Evolutionary conservation across 1,140 invertebrate genomes (phyloP).

Genomic region (Ips typographus): DNA sequence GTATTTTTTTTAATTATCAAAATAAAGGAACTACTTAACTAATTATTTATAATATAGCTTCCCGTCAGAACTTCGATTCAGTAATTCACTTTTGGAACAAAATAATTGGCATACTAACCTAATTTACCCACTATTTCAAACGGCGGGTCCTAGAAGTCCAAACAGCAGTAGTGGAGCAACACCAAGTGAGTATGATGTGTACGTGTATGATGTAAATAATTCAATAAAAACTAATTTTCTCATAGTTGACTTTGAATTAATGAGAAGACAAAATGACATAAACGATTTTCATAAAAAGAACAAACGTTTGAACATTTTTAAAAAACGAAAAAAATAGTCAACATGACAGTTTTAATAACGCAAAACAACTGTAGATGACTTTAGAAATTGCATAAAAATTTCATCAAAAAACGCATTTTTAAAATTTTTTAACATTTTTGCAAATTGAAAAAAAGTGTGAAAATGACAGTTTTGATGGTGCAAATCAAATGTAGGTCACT

Average conservation of each 20-base stretch:
- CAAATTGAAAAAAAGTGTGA: too few relatives aligned
- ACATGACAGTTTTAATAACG: too few relatives aligned
- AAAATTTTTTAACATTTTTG: too few relatives aligned
- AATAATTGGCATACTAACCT: slow-evolving; percentile 68
- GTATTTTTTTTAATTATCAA: background rate
- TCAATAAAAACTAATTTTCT: too few relatives aligned
- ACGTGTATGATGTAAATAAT: background rate
- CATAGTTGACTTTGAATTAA: background rate
- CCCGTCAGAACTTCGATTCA: slow-evolving; percentile 61
- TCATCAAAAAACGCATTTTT: too few relatives aligned
- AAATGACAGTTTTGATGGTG: too few relatives aligned
- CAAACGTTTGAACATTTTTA: background rate
- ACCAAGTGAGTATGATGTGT: slow-evolving; percentile 57
- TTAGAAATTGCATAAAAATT: too few relatives aligned
- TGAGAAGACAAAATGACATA: background rate
- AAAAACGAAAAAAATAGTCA: too few relatives aligned
- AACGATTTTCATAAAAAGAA: background rate
- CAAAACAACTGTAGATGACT: too few relatives aligned
- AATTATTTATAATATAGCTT: slow-evolving; percentile 47
- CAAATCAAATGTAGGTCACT: too few relatives aligned
- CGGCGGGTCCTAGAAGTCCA: slow-evolving; percentile 64
- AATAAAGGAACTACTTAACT: too few relatives aligned
- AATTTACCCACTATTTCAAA: slow-evolving; percentile 67
- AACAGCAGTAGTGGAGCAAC: slow-evolving; percentile 58
- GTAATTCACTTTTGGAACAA: slow-evolving; percentile 50